Evolutionary conservation across 1,140 invertebrate genomes (phyloP), one percentile per base, ranked within the genome.

Genomic region (Leptinotarsa undecemlineata): DNA sequence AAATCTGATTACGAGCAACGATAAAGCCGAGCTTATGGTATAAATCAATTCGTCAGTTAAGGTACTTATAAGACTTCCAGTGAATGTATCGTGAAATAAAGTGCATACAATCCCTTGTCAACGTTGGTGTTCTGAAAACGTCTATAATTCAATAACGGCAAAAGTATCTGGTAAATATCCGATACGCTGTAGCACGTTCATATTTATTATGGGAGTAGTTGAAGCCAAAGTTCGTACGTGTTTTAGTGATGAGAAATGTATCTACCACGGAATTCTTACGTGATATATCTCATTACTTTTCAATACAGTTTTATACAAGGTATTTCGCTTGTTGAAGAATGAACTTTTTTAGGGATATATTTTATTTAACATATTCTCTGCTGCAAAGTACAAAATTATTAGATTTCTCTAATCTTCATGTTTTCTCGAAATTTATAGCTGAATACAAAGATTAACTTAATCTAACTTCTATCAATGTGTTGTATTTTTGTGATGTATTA

Each of bases 91-190:
- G 51, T 57, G 51, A 57, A 57, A 57, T 57, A 15, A 57, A 57
- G 15, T 57, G 51, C 51, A 57, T 14, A 57, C 51, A 57, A 57
- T 57, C 2, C 14, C 51, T 15, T 57, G 51, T 57, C 51, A 57
- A 57, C 51, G 15, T 19, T 19, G 17, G n/a, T 57, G 51, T 57
- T 57, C 51, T 57, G 17, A n/a, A 57, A 57, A 19, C 17, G 14
- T 57, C 51, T 57, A 57, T 57, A 57, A 57, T 57, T 57, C 51
- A 57, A 57, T 57, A 57, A 57, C 4, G 51, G 15, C 6, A 57
- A 57, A 57, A 57, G 51, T 57, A 57, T 57, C 51, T 57, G 51
- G 51, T 57, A 57, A 57, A 57, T 57, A 57, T 57, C 51, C 51
- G 51, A n/a, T 57, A 57, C 13, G n/a, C n/a, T 57, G 51, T 57